A percentile compares a stretch with the other conserved stretches of the same genome.
phyloP scores from a whole-genome alignment of 2,113 vertebrate species.

The Bos taurus region DNA sequence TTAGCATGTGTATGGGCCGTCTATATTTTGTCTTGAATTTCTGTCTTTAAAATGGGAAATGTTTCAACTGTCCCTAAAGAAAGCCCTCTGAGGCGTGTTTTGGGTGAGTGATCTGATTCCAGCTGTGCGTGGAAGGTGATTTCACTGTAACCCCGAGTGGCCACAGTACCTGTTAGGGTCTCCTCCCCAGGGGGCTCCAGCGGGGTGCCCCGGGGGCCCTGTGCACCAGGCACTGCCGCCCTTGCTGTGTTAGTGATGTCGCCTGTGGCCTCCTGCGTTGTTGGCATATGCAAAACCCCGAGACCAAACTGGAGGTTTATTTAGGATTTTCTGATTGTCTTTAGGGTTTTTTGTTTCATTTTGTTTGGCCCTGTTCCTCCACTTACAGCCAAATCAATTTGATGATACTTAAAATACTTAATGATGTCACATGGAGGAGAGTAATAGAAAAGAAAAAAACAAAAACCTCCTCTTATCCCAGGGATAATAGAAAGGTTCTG shows the following conservation, averaged over 20 bases:
- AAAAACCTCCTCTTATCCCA: not conserved
- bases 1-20: not conserved
- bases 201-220: too few relatives aligned
- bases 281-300: not conserved
- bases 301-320: not conserved
- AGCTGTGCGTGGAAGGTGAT: not conserved
- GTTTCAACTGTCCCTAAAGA: not conserved
- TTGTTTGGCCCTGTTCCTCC: not conserved
- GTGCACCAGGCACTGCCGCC: not conserved
- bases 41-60: not conserved
- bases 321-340: not conserved
- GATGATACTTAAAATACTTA: not conserved
- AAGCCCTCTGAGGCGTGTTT: not conserved
- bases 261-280: not conserved
- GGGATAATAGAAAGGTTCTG: not conserved
- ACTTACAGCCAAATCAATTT: not conserved
- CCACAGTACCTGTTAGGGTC: not conserved
- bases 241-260: not conserved
- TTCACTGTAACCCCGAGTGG: too few relatives aligned
- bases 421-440: not conserved
- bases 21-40: not conserved
- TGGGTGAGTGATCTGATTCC: not conserved
- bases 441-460: not conserved
- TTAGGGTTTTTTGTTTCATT: not conserved
- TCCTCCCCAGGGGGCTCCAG: not conserved